These are phyloP conservation scores for Salvelinus namaycush DNA, from an alignment of 2,113 vertebrate species.

Conservation along the genomic window DNA sequence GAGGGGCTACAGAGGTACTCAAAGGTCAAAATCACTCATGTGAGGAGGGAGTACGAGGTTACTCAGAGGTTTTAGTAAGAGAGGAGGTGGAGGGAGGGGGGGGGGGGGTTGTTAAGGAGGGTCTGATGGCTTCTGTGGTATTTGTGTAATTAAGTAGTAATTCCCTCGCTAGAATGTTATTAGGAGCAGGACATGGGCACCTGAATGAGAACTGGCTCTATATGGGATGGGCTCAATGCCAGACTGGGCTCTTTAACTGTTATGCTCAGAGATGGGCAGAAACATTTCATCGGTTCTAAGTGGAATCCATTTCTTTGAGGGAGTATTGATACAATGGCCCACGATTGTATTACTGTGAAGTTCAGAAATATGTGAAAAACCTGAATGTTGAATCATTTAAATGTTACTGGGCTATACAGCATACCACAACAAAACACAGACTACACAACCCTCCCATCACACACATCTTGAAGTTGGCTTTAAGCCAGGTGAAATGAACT, in stretches of 20 bases:
- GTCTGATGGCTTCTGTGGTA: conserved; percentile 55
- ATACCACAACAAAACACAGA: too few relatives aligned
- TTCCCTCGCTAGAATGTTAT: conserved; percentile 46
- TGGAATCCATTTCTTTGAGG: neutral
- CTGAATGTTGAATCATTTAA: too few relatives aligned
- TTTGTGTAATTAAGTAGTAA: conserved; percentile 61
- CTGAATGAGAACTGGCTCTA: conserved; percentile 30
- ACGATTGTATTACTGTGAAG: neutral
- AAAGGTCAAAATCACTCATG: too few relatives aligned
- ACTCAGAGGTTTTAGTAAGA: neutral
- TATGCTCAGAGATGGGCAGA: neutral
- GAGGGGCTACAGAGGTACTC: too few relatives aligned
- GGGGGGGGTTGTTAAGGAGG: neutral
- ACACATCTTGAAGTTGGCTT: neutral
- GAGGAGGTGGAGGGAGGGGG: neutral
- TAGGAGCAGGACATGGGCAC: conserved; percentile 22
- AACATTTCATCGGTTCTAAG: neutral
- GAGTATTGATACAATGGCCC: too few relatives aligned
- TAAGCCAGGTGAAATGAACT: neutral
- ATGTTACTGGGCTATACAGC: too few relatives aligned
- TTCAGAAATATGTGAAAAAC: too few relatives aligned
- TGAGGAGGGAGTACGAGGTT: neutral
- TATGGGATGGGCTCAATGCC: conserved; percentile 13
- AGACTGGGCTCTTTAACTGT: neutral
- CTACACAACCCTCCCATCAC: neutral